Percentiles rank a stretch among this genome's conserved stretches.
Evolutionary conservation across 2,888 invertebrate genomes (phyloP).

Genomic region (Boloria selene): DNA sequence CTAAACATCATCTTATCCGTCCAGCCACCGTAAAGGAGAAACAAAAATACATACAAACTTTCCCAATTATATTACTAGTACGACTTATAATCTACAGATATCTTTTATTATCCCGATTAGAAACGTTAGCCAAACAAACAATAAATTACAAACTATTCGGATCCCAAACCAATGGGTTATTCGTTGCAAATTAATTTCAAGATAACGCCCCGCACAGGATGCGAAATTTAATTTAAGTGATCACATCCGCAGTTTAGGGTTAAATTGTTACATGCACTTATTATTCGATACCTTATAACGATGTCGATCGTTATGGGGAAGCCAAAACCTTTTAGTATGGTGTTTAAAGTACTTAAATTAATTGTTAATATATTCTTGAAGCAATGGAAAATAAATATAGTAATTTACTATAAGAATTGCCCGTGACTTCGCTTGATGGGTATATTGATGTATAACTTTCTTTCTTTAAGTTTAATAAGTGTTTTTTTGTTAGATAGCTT

Average conservation of each 20-base stretch:
- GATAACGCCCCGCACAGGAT: constrained; percentile 60
- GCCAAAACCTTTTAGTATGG: neutral
- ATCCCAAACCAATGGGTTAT: constrained; percentile 42
- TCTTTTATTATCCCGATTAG: neutral
- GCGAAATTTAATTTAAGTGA: constrained; percentile 65
- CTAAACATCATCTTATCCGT: too few relatives aligned
- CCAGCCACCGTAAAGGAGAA: too few relatives aligned
- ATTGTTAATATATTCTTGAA: too few relatives aligned
- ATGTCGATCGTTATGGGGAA: neutral
- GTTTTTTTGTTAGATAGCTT: too few relatives aligned
- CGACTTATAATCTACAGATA: neutral
- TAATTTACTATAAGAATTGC: too few relatives aligned
- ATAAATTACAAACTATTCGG: constrained; percentile 55
- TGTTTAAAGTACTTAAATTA: too few relatives aligned
- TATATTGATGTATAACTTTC: too few relatives aligned
- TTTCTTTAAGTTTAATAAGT: too few relatives aligned
- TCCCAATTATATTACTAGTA: neutral
- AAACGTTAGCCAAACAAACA: constrained; percentile 34
- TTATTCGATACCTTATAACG: constrained; percentile 28
- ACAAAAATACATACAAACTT: too few relatives aligned
- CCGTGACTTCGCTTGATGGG: too few relatives aligned
- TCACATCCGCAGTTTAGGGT: constrained; percentile 49
- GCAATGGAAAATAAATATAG: too few relatives aligned
- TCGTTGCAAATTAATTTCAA: constrained; percentile 65
- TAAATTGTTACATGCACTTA: constrained; percentile 30